Base-by-base conservation (phyloP, 2,888 invertebrate species). In the Phyllotreta striolata region DNA sequence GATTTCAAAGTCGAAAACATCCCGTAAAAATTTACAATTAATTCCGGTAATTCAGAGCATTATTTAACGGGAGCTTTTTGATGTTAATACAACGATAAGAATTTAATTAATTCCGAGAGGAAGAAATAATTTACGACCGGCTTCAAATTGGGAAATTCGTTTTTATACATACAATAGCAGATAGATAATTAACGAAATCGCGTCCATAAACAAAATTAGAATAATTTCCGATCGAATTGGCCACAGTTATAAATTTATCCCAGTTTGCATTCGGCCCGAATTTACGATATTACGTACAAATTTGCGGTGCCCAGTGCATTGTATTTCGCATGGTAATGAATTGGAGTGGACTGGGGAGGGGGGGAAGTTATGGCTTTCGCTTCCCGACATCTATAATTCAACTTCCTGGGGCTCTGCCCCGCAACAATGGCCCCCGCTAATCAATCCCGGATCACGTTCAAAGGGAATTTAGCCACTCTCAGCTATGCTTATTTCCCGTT, bases 351-450 rank as follows among this genome's bases (percentile, higher is more conserved):
- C 4, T 9, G 24, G 57, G 46, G 57, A 38, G 38, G 9, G 34
- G 8, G 2, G 39, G 58, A 52, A 24, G 24, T 24, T 66, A 61
- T 66, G 64, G 67, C 63, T 61, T 64, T 57, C 39, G 47, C 47
- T 57, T 57, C 61, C 66, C 49, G 63, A 62, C 57, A 64, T 63
- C 58, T 64, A 70, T 70, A 67, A 70, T 61, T 68, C 68, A 68
- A 64, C 67, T 67, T 66, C 64, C 52, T 54, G 55, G 58, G 51
- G 41, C 14, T 47, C 41, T 55, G 47, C 59, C 62, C 60, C 65
- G 62, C 64, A 64, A 70, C 70, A 71, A 67, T 70, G 67, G 63
- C 55, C 58, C 55, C 58, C 55, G 62, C 66, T 68, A 70, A 71
- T 71, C 68, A 71, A 70, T 70, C 68, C 52, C 47, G 37, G 41